A percentile compares a stretch with the other conserved stretches of the same genome.
These are phyloP conservation scores for Camponotus floridanus DNA, from an alignment of 1,140 invertebrate species.

Conservation along the genomic window DNA sequence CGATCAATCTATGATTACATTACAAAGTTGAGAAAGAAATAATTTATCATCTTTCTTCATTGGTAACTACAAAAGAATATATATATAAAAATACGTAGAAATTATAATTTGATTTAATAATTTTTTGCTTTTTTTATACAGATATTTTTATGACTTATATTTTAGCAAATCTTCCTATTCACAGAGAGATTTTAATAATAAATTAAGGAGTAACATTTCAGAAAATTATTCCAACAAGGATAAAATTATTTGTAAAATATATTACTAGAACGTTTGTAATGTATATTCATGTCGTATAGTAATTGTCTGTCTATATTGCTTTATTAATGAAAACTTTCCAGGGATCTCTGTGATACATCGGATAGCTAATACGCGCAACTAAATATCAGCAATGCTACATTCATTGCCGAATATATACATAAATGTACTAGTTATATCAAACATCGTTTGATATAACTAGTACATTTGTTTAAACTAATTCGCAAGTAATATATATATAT, in stretches of 20 bases:
- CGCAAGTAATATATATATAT: slow-evolving; percentile 21
- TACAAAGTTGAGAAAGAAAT: neutral
- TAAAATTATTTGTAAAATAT: slow-evolving; percentile 6
- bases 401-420: slow-evolving; percentile 47
- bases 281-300: slow-evolving; percentile 27
- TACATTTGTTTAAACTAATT: slow-evolving; percentile 70
- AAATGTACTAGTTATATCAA: slow-evolving; percentile 56
- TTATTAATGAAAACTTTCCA: slow-evolving; percentile 58
- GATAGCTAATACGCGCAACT: slow-evolving; percentile 42
- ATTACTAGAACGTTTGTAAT: slow-evolving; percentile 35
- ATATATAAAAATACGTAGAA: neutral
- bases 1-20: neutral
- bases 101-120: neutral
- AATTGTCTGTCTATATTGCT: slow-evolving; percentile 36
- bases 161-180: neutral
- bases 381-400: slow-evolving; percentile 60
- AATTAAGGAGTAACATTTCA: neutral
- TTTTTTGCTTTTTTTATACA: neutral
- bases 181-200: neutral
- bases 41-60: neutral
- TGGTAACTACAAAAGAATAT: neutral
- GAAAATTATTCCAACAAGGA: neutral
- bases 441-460: too few relatives aligned
- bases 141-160: neutral
- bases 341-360: slow-evolving; percentile 42